These are phyloP conservation scores for Penelope pileata DNA, from an alignment of 2,113 vertebrate species.

Conservation along the genomic window DNA sequence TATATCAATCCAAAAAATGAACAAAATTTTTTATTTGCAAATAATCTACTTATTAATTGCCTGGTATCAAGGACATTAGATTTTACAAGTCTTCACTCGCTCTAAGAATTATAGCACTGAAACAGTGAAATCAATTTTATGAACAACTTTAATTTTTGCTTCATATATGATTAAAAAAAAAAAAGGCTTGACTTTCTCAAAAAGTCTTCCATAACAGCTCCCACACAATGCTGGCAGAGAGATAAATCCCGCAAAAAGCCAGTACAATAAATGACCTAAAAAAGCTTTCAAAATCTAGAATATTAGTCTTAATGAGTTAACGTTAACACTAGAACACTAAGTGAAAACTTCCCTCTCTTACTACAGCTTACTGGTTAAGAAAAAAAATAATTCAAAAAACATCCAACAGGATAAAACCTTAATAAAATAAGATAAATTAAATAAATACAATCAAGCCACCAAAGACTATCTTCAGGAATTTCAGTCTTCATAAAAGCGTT, in stretches of 20 bases:
- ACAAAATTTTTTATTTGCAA: neutral
- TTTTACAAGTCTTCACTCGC: neutral
- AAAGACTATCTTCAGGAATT: neutral
- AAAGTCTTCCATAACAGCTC: conserved; percentile 10
- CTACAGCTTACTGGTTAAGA: neutral
- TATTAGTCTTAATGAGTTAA: neutral
- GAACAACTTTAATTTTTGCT: conserved; percentile 2
- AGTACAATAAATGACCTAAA: neutral
- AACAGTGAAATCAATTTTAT: conserved; percentile 37
- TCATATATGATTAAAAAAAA: conserved; percentile 32
- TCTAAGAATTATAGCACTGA: conserved; percentile 11
- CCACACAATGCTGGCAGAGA: neutral
- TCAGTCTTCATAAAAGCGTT: neutral
- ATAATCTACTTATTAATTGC: conserved; percentile 52
- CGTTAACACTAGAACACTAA: neutral
- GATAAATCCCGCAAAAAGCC: conserved; percentile 22
- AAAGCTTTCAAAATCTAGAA: neutral
- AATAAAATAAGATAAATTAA: neutral
- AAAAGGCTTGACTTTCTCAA: neutral
- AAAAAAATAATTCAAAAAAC: neutral
- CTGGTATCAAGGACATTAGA: neutral
- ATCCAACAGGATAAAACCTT: neutral
- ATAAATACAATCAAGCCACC: no score
- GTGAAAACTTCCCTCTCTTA: neutral
- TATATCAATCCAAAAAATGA: neutral